Conservation (phyloP, 2,888 invertebrate genomes). For the Philaethria dido region DNA sequence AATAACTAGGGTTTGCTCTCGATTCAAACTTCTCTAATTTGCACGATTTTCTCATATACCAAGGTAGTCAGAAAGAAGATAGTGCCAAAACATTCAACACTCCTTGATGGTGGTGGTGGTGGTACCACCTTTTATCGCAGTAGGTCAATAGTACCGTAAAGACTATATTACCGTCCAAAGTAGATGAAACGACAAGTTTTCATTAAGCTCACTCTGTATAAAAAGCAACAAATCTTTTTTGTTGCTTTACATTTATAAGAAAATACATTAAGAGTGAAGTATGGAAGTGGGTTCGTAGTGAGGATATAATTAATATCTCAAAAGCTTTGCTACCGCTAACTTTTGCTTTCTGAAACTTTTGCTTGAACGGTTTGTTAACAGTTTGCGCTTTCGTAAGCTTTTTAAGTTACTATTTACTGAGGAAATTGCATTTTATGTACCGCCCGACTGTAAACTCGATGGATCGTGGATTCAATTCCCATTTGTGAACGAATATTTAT, state of each 20-base stretch:
- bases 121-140: too few species aligned
- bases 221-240: neutral
- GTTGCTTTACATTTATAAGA: conserved; percentile 10
- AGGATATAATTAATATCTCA: conserved; percentile 23
- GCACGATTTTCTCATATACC: too few species aligned
- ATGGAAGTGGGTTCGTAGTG: conserved; percentile 3
- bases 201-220: conserved; percentile 2
- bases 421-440: conserved; percentile 6
- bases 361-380: conserved; percentile 24
- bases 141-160: too few species aligned
- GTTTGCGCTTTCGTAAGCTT: conserved; percentile 12
- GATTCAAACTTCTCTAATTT: too few species aligned
- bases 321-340: conserved; percentile 16
- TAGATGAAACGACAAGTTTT: neutral
- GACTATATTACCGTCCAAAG: neutral
- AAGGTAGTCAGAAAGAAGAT: too few species aligned
- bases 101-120: too few species aligned
- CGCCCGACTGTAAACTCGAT: too few species aligned
- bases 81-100: too few species aligned
- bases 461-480: too few species aligned
- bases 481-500: too few species aligned
- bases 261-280: conserved; percentile 15
- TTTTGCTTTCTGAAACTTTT: conserved; percentile 14
- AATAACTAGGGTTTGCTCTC: too few species aligned
- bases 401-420: conserved; percentile 14